Base-by-base conservation (phyloP, 2,888 invertebrate genomes). In the Galerucella pusilla region DNA sequence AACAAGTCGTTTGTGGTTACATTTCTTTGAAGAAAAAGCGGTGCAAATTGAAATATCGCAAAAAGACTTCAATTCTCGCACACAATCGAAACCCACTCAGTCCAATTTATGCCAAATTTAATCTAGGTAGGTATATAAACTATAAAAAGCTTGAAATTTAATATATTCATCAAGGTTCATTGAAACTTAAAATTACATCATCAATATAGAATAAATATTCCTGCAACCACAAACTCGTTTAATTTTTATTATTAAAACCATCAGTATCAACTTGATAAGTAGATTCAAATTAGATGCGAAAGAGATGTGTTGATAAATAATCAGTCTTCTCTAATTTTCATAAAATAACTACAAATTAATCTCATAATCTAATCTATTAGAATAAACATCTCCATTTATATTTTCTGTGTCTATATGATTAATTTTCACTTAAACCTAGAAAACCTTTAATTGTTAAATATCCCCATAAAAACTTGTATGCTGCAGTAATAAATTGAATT, bases 151-250 rank as follows among this genome's bases (percentile, higher is more conserved):
- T 63, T 35, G 64, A 10, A 71, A 64, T 74, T 73, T 74, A 73
- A 75, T 73, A 42, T 74, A 75, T 77, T 28, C 74, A 71, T 68
- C 60, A 65, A 72, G 63, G 77, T 76, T 79, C 76, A 79, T 68
- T 79, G 77, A 76, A 68, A 73, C 73, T 72, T 73, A 46, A 76
- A 79, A 77, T 79, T 77, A 77, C 68, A 73, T 77, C 71, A 77
- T 76, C 73, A 60, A 61, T 73, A 71, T 60, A 54, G 70, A 74
- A 78, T 78, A 76, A 70, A 76, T 78, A 71, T 71, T 71, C 28
- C 42, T 60, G 46, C 57, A 57, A 54, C 42, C 42, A 67, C 54
- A 73, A 67, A 73, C 75, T 52, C 12, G 75, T 74, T 75, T 76
- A 64, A 60, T 73, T 28, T 68, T 57, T 76, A 20, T 66, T 35